These are phyloP conservation scores for Chironomus striatipennis DNA, from an alignment of 1,140 invertebrate species.

Conservation along the genomic window DNA sequence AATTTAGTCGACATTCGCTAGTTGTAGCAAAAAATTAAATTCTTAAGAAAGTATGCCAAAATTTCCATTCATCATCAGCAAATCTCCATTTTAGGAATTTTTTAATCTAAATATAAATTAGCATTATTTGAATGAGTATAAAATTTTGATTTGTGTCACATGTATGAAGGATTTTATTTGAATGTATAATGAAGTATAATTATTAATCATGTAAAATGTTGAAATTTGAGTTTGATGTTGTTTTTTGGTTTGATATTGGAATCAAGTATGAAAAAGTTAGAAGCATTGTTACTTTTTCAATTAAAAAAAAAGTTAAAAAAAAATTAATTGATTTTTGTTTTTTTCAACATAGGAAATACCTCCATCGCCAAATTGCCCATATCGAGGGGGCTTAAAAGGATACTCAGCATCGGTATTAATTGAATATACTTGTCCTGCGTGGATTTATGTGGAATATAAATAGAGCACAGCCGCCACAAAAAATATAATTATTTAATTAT, in stretches of 20 bases:
- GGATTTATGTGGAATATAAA: constrained; percentile 26
- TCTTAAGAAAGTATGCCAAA: no score
- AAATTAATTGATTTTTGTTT: constrained; percentile 21
- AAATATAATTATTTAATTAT: constrained; percentile 22
- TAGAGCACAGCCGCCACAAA: constrained; percentile 24
- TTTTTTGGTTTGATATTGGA: background rate
- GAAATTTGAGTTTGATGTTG: background rate
- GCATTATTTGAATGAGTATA: background rate
- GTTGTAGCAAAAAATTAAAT: no score
- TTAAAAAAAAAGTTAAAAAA: constrained; percentile 4
- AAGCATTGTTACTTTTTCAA: background rate
- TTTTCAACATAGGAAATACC: constrained; percentile 27
- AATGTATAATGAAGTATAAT: background rate
- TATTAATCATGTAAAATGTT: background rate
- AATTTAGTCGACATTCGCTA: no score
- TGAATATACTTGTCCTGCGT: constrained; percentile 56
- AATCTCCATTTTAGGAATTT: no score
- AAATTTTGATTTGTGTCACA: background rate
- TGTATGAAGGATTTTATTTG: background rate
- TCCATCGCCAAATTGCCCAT: constrained; percentile 44
- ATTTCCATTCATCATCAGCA: no score
- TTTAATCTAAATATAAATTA: no score
- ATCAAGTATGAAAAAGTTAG: constrained; percentile 1
- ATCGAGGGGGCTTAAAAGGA: constrained; percentile 44
- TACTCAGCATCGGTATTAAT: constrained; percentile 43